Evolutionary conservation across 2,797 vertebrate genomes (phyloP).

Genomic region (Gila robusta): DNA sequence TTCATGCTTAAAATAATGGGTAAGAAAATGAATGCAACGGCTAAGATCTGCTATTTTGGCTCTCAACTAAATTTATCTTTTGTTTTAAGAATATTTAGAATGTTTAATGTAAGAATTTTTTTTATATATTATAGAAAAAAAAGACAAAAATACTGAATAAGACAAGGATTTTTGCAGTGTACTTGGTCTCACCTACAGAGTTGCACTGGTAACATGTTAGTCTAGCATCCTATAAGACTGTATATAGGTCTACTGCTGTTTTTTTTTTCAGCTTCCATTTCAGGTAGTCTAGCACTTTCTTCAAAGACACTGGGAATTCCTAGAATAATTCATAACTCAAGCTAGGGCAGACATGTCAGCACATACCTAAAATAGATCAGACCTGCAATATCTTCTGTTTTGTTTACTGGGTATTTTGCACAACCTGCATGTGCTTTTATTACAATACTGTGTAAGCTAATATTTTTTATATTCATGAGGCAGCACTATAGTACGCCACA

Average conservation of each 20-base stretch:
- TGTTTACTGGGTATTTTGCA: constrained; percentile 20
- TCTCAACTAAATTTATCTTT: background rate
- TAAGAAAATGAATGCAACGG: background rate
- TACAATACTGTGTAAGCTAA: constrained; percentile 10
- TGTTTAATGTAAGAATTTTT: background rate
- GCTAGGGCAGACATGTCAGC: constrained; percentile 14
- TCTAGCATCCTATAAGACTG: background rate
- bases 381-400: background rate
- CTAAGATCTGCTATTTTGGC: background rate
- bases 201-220: background rate
- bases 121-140: background rate
- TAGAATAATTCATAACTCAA: constrained; percentile 16
- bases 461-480: constrained; percentile 11
- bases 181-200: background rate
- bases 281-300: constrained; percentile 11
- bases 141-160: background rate
- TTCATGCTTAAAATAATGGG: background rate
- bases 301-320: constrained; percentile 30
- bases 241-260: background rate
- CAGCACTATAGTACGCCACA: background rate
- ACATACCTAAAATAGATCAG: constrained; percentile 27
- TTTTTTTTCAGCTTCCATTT: background rate
- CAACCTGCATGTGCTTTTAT: constrained; percentile 1
- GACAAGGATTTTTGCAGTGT: background rate
- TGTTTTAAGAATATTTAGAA: constrained; percentile 9